Conservation (phyloP, 2,888 invertebrate genomes). For the Endomychus coccineus region DNA sequence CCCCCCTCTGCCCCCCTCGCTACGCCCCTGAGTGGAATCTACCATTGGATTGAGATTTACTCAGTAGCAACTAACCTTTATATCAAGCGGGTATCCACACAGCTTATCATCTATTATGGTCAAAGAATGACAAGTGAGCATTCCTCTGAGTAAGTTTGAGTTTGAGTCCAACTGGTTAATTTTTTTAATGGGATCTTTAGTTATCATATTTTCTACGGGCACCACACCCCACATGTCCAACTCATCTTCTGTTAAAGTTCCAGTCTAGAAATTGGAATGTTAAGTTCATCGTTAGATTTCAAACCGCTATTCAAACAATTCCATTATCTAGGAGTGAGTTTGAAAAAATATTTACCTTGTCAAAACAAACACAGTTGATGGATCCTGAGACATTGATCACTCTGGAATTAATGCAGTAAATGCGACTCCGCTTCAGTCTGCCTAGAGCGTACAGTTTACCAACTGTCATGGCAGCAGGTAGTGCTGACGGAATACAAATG, state of each 20-base stretch:
- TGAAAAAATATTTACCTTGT: too few relatives aligned
- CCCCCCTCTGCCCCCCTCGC: too few relatives aligned
- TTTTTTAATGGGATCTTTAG: conserved; percentile 30
- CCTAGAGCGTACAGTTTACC: conserved; percentile 86
- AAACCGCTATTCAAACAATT: background rate
- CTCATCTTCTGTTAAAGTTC: conserved; percentile 93
- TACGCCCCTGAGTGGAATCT: too few relatives aligned
- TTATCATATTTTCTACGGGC: conserved; percentile 42
- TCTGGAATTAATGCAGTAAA: conserved; percentile 88
- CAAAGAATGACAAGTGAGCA: conserved; percentile 90
- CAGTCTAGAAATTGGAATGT: conserved; percentile 57
- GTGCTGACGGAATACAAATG: conserved; percentile 89
- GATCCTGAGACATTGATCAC: conserved; percentile 91
- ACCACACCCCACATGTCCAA: conserved; percentile 93
- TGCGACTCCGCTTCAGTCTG: conserved; percentile 66
- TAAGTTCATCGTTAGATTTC: background rate
- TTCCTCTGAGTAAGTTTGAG: conserved; percentile 52
- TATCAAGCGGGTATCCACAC: conserved; percentile 89
- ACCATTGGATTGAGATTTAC: too few relatives aligned
- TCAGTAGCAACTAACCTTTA: conserved; percentile 66
- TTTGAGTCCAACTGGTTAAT: conserved; percentile 20
- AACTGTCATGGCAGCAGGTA: conserved; percentile 96
- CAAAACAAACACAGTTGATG: conserved; percentile 83
- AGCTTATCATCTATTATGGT: conserved; percentile 78
- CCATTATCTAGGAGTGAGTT: too few relatives aligned